phyloP scores from a whole-genome alignment of 2,113 vertebrate species.

The Melanocharis versteri region DNA sequence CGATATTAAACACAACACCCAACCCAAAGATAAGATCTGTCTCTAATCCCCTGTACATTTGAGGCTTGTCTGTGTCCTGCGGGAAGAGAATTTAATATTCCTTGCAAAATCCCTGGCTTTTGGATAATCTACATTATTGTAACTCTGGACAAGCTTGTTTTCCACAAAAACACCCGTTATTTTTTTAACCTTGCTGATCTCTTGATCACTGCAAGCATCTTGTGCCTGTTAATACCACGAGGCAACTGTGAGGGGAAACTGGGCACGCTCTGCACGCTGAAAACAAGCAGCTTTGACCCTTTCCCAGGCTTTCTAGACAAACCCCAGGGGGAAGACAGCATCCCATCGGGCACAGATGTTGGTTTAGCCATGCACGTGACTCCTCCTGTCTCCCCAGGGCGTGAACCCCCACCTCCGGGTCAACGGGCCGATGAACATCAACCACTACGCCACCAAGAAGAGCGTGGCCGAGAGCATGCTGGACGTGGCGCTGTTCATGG shows the following conservation, averaged over 20 bases:
- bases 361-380: background rate
- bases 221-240: background rate
- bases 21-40: background rate
- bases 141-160: background rate
- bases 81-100: conserved; percentile 46
- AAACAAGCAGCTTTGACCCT: background rate
- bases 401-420: background rate
- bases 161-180: background rate
- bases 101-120: background rate
- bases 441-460: conserved; percentile 90
- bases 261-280: fast-evolving
- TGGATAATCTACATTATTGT: background rate
- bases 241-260: background rate
- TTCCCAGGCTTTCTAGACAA: background rate
- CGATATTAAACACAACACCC: background rate
- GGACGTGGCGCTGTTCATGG: conserved; percentile 87
- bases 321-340: background rate
- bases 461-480: conserved; percentile 88
- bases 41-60: background rate
- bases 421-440: conserved; percentile 79
- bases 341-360: fast-evolving
- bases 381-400: background rate
- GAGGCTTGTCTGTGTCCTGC: background rate
- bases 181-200: background rate
- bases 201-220: background rate